Evolutionary conservation across 2,113 vertebrate genomes (phyloP), one percentile per base, ranked within the genome.

Genomic region (Grantiella picta): DNA sequence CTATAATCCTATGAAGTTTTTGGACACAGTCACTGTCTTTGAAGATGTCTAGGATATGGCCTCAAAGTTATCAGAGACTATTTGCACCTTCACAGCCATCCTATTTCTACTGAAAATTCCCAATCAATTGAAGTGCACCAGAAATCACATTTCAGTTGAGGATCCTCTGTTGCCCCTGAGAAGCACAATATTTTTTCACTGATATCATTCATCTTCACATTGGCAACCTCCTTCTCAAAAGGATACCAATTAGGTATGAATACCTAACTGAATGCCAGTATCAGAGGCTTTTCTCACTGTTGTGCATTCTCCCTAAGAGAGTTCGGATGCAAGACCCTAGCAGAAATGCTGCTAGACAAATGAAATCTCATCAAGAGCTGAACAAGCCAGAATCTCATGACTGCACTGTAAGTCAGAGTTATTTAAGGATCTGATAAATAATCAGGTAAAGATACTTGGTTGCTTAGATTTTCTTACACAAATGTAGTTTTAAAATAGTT

Each of bases 31-130:
- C 17, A 17, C 5, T 61, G 18, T 44, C 27, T 80, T 80, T 53
- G n/a, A 49, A 68, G 18, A 61, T 75, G 49, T 60, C 47, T 38
- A 29, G 15, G 27, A 40, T 1, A 1, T 0, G 0, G 20, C 19
- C 15, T 81, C 28, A 84, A 24, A 57, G 42, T 65, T 15, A 17
- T 31, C 40, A 36, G 5, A 52, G 38, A 40, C 12, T 45, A 21
- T 24, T 64, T 15, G 7, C 21, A 49, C 31, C 29, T 69, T 53
- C 14, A 52, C 15, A 79, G 52, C 2, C 0, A 31, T n/a, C 11
- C 17, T 65, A 5, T 60, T 49, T 69, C 31, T 19, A 31, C 0
- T 24, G 35, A 72, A 60, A 69, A 63, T 31, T 59, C 31, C 16
- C 5, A 17, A 9, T 25, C 1, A 0, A 25, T 5, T 64, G 15